Evolutionary conservation across 2,888 invertebrate species (phyloP).

Genomic region (Conistra vaccinii): DNA sequence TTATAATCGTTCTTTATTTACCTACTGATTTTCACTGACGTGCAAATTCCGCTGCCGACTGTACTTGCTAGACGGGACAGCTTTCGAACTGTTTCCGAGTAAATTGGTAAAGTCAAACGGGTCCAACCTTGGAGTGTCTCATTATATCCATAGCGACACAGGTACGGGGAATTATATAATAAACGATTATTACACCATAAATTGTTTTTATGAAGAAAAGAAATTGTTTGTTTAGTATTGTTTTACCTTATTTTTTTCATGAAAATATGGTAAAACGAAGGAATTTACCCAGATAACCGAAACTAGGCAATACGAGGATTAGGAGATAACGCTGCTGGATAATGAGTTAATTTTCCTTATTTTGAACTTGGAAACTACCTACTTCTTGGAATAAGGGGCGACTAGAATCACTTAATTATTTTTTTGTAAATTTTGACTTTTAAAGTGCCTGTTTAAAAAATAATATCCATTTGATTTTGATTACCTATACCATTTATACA

Average conservation of each 20-base stretch:
- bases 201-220: conserved; percentile 18
- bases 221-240: conserved; percentile 4
- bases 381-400: too few relatives aligned
- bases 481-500: too few relatives aligned
- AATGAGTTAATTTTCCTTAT: too few relatives aligned
- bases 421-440: too few relatives aligned
- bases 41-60: conserved; percentile 41
- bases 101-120: conserved; percentile 65
- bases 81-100: conserved; percentile 72
- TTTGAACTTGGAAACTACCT: too few relatives aligned
- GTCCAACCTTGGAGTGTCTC: conserved; percentile 53
- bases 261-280: too few relatives aligned
- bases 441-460: too few relatives aligned
- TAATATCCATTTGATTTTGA: too few relatives aligned
- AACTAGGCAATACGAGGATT: too few relatives aligned
- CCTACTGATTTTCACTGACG: not conserved
- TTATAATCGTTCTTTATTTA: not conserved
- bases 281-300: not conserved
- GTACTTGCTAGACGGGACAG: conserved; percentile 67
- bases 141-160: conserved; percentile 49
- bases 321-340: too few relatives aligned
- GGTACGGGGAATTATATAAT: conserved; percentile 47
- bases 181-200: conserved; percentile 22
- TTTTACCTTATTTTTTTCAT: not conserved
- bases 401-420: too few relatives aligned